These are phyloP conservation scores for Exocentrus adspersus DNA, from an alignment of 2,888 invertebrate genomes.

Conservation along the genomic window DNA sequence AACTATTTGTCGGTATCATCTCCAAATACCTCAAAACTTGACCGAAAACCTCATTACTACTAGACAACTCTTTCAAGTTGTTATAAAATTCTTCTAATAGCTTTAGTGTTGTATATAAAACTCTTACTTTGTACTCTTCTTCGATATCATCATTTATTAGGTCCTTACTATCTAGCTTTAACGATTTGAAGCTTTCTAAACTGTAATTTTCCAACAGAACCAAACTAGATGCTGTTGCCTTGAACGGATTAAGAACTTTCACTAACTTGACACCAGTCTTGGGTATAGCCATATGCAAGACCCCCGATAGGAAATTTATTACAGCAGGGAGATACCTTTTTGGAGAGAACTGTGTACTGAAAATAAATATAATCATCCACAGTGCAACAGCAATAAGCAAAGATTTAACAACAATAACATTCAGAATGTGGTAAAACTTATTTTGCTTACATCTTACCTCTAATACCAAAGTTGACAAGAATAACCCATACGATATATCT, in stretches of 20 bases:
- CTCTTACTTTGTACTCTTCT: conserved; percentile 73
- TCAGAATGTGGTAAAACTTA: no score
- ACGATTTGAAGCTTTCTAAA: conserved; percentile 23
- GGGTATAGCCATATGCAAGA: conserved; percentile 77
- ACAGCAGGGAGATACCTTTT: conserved; percentile 85
- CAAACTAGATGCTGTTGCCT: conserved; percentile 64
- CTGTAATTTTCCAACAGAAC: conserved; percentile 61
- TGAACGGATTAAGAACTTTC: conserved; percentile 77
- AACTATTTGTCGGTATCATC: conserved; percentile 69
- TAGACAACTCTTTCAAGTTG: conserved; percentile 61
- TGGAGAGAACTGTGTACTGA: conserved; percentile 78
- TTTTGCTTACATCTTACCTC: conserved; percentile 71
- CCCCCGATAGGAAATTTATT: conserved; percentile 80
- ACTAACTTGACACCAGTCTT: conserved; percentile 70
- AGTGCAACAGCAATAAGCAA: not conserved
- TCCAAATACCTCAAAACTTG: conserved; percentile 68
- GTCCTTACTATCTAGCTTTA: conserved; percentile 69
- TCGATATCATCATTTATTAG: conserved; percentile 67
- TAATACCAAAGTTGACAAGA: conserved; percentile 75
- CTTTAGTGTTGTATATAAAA: conserved; percentile 67
- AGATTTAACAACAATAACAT: no score
- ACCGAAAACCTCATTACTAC: conserved; percentile 64
- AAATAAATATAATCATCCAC: conserved; percentile 49
- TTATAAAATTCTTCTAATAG: conserved; percentile 71
- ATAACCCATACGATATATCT: conserved; percentile 82